Evolutionary conservation across 2,113 vertebrate species (phyloP), one percentile per base, ranked within the genome.

Genomic region (Actinemys pallida): DNA sequence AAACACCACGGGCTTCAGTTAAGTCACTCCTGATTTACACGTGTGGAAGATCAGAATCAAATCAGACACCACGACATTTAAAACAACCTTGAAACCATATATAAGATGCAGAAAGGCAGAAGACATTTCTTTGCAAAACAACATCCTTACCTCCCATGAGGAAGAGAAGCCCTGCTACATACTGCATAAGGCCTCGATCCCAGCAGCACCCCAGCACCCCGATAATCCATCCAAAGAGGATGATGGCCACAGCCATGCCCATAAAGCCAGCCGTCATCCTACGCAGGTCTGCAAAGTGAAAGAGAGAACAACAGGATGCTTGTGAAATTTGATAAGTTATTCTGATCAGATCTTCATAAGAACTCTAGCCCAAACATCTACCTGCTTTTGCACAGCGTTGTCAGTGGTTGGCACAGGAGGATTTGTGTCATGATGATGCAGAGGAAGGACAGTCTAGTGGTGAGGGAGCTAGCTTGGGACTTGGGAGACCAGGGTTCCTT

Each of bases 181-280:
- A 99, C 97, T 99, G 99, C 99, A 99, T 99, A 97, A 99, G 99
- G 96, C 99, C 99, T 95, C 99, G 98, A 94, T 99, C 99, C 99
- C 99, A 99, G 96, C 99, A 99, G 98, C 99, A 99, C 86, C 99
- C 99, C 20, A 99, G 98, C 96, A 99, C 98, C 2, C 99, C 99
- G 0, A 99, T 99, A 96, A 99, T 98, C 99, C 99, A 99, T 42
- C 99, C 99, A 3, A 99, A 99, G 87, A 99, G 98, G 97, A 99
- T 99, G 98, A 99, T 99, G 97, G 99, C 99, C 93, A 99, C 99
- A 0, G 99, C 99, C 99, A 99, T 99, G 96, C 99, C 99, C 99
- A 99, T 99, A 98, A 99, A 99, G 50, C 99, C 99, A 4, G 99
- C 99, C 0, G 99, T 99, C 99, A 99, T 99, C 95, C 99, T 98